Conservation (phyloP, 1,140 invertebrate genomes). For the Bombyx mori region DNA sequence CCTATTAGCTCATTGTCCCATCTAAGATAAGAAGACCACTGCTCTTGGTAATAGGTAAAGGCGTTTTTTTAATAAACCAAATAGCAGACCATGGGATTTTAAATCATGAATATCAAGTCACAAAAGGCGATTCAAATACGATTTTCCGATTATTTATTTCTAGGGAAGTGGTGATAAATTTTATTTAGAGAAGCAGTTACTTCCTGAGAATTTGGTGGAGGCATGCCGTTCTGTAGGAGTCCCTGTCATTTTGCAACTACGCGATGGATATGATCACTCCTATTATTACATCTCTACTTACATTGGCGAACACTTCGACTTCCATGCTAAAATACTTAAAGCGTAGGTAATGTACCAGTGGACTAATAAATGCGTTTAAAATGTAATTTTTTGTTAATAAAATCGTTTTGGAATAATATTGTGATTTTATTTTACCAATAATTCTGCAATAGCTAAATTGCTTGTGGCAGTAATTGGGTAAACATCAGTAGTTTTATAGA, state of each 20-base stretch:
- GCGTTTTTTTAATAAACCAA: too few relatives aligned
- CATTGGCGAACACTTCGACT: conserved; percentile 93
- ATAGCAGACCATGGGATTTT: too few relatives aligned
- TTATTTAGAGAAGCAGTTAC: conserved; percentile 81
- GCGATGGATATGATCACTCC: conserved; percentile 95
- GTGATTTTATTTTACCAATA: too few relatives aligned
- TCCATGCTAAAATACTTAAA: conserved; percentile 85
- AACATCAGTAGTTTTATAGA: too few relatives aligned
- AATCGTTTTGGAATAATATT: conserved; percentile 7
- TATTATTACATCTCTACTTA: conserved; percentile 97
- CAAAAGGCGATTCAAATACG: too few relatives aligned
- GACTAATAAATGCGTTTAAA: conserved; percentile 10
- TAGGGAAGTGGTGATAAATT: conserved; percentile 91
- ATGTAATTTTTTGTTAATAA: conserved; percentile 16
- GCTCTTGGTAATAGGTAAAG: too few relatives aligned
- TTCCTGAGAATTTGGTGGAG: conserved; percentile 87
- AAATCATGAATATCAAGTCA: too few relatives aligned
- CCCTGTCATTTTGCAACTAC: conserved; percentile 81
- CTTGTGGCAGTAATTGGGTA: too few relatives aligned
- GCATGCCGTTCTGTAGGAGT: conserved; percentile 79
- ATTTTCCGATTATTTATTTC: conserved; percentile 14
- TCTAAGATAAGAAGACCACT: too few relatives aligned
- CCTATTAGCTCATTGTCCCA: too few relatives aligned
- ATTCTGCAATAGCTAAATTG: too few relatives aligned
- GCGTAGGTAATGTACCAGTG: conserved; percentile 25